Conservation (phyloP, 2,888 invertebrate genomes). For the Mesochorus sp. region DNA sequence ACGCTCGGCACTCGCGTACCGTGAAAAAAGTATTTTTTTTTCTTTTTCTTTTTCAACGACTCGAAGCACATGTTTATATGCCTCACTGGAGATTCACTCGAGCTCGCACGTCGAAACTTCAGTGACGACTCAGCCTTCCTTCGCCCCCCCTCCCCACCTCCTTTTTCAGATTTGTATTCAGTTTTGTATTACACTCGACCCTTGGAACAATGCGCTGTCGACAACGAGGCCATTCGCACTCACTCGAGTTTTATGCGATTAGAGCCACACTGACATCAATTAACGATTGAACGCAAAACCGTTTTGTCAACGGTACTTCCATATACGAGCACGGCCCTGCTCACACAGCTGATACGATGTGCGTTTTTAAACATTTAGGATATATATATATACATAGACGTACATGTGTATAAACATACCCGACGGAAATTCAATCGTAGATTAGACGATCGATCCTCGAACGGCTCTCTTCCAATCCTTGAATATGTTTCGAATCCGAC, state of each 20-base stretch:
- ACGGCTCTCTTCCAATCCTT: no score
- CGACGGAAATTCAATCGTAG: constrained; percentile 39
- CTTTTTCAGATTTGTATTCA: not conserved
- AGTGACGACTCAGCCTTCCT: constrained; percentile 8
- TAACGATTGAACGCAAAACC: constrained; percentile 26
- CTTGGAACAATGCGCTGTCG: not conserved
- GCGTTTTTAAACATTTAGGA: not conserved
- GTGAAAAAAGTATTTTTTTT: constrained; percentile 50
- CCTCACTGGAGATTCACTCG: constrained; percentile 44
- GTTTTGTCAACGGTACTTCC: constrained; percentile 45
- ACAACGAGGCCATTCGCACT: no score
- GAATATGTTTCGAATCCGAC: no score
- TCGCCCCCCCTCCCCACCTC: no score
- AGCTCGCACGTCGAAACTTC: constrained; percentile 18
- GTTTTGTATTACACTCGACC: not conserved
- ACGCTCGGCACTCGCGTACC: constrained; percentile 35
- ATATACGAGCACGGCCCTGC: constrained; percentile 54
- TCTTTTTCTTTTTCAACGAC: no score
- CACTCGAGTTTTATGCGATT: constrained; percentile 23
- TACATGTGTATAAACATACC: constrained; percentile 2
- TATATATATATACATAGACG: not conserved
- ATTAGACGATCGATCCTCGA: constrained; percentile 10
- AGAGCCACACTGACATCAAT: constrained; percentile 7
- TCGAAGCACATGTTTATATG: constrained; percentile 58
- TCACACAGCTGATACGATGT: constrained; percentile 52